Percentiles rank a stretch among this genome's conserved stretches.
phyloP scores from a whole-genome alignment of 2,797 vertebrate species.

The Ceyx erithaca region DNA sequence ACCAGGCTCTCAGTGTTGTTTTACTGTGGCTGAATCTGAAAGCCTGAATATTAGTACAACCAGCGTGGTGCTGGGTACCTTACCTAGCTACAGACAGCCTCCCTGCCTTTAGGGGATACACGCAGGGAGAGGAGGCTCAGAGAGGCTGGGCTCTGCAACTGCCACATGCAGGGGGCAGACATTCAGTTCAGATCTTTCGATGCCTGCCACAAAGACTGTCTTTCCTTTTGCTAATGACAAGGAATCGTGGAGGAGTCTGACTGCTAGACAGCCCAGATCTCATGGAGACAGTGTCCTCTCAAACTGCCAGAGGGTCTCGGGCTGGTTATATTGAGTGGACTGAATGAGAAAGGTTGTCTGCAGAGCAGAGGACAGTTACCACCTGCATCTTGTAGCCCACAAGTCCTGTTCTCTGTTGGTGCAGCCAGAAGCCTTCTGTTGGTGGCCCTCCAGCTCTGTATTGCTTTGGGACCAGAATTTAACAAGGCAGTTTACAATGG shows the following conservation, averaged over 20 bases:
- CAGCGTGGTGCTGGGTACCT: not conserved
- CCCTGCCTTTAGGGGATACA: not conserved
- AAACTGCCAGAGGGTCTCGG: not conserved
- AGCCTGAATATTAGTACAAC: not conserved
- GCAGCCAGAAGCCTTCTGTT: not conserved
- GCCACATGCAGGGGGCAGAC: not conserved
- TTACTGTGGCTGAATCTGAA: conserved; percentile 35
- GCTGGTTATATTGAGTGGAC: not conserved
- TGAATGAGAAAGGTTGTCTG: not conserved
- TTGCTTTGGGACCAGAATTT: conserved; percentile 46
- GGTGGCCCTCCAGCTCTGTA: not conserved
- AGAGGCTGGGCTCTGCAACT: not conserved
- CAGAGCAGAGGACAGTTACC: not conserved
- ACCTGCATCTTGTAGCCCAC: not conserved
- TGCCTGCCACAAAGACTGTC: not conserved
- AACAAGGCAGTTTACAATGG: conserved; percentile 49
- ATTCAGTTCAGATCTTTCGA: not conserved
- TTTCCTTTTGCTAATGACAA: not conserved
- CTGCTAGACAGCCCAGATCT: not conserved
- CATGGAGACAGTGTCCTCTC: not conserved
- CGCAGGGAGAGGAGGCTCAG: not conserved
- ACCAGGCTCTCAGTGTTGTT: conserved; percentile 25
- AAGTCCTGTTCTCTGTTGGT: not conserved
- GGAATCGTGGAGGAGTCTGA: not conserved
- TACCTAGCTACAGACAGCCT: conserved; percentile 12